A percentile compares a stretch with the other conserved stretches of the same genome.
Conservation (phyloP, 1,140 invertebrate species). For the Trichonephila clavata region DNA sequence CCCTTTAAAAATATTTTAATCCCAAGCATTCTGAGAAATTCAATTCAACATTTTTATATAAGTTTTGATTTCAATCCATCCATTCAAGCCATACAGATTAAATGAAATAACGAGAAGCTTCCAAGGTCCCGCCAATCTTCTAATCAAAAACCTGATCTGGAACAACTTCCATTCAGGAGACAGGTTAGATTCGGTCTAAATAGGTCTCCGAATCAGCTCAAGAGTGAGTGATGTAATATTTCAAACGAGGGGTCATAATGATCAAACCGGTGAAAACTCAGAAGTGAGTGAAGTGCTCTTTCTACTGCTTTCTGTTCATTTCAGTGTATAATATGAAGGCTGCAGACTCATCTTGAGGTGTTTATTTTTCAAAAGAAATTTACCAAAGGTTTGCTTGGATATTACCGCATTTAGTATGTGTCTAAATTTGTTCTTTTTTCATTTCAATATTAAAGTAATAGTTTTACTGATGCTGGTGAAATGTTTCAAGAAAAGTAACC, state of each 20-base stretch:
- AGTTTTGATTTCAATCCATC: not conserved
- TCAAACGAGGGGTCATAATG: constrained; percentile 40
- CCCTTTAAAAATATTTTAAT: too few relatives aligned
- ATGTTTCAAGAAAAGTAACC: not conserved
- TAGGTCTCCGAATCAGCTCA: constrained; percentile 46
- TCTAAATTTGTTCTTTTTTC: not conserved
- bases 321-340: not conserved
- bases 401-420: not conserved
- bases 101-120: not conserved
- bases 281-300: not conserved
- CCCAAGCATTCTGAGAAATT: too few relatives aligned
- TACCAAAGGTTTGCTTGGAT: not conserved
- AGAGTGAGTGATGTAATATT: constrained; percentile 21
- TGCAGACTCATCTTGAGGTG: not conserved
- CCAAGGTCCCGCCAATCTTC: constrained; percentile 14
- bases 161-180: constrained; percentile 24
- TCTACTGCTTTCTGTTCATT: not conserved
- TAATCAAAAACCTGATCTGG: constrained; percentile 30
- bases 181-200: constrained; percentile 47
- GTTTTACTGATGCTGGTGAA: not conserved
- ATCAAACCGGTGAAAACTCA: constrained; percentile 20
- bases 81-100: not conserved
- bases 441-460: too few relatives aligned
- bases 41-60: too few relatives aligned
- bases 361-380: not conserved